Base-by-base conservation (phyloP, 2,113 vertebrate species). In the Hippocampus barbouri region DNA sequence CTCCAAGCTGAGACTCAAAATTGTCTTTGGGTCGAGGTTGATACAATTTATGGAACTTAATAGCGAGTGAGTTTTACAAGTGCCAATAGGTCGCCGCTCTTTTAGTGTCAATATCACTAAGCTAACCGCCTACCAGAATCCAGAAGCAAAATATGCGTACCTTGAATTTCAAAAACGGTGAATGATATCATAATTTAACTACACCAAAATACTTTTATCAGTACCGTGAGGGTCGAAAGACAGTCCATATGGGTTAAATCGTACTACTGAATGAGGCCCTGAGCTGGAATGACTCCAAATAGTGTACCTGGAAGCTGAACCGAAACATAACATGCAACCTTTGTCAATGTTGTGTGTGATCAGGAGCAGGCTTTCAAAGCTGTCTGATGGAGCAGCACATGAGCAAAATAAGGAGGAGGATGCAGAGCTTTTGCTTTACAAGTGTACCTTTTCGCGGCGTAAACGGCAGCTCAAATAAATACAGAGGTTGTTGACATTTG, bases 401-500 rank as follows among this genome's bases (percentile, higher is more conserved):
- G 12, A 27, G 5, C 5, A 60, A 57, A 57, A 23, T 57, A 23
- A 25, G 10, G 56, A 59, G 57, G 23, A 59, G 57, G 57, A 59
- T 60, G 59, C 2, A 34, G 59, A 61, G 30, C 25, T 61, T 61
- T 34, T 61, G 27, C 47, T 10, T n/a, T 11, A 60, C 59, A 60
- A 30, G 23, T 8, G 27, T 61, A 61, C 27, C 25, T 61, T 61
- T 34, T 18, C 59, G 67, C 70, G 45, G 30, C 71, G 41, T 40
- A 69, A 8, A 16, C 30, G 25, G 25, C 25, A 7, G 25, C 57
- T 63, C 61, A 11, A 63, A 63, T 20, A 63, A 41, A 41, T 41
- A 61, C 11, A 27, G 81, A 88, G 76, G 85, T 88, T 87, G 81
- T 69, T 70, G 79, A 88, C 85, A 85, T 91, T 92, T 92, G 90